Evolutionary conservation across 1,140 invertebrate species (phyloP).

Genomic region (Aleiodes sp.): DNA sequence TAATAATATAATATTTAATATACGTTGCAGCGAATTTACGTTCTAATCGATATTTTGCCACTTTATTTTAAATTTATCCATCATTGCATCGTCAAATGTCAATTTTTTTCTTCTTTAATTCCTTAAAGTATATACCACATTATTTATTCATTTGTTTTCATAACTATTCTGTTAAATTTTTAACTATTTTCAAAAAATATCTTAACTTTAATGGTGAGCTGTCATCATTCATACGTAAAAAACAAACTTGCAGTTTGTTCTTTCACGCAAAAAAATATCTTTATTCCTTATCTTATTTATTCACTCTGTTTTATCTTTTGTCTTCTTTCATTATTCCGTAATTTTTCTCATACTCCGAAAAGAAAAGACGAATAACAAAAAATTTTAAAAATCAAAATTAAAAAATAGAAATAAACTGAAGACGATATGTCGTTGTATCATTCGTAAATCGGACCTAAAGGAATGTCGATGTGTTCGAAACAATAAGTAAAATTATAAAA

Average conservation of each 20-base stretch:
- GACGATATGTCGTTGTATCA: constrained; percentile 33
- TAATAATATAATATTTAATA: constrained; percentile 13
- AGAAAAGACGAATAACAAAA: neutral
- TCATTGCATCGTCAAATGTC: neutral
- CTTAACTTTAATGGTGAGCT: constrained; percentile 11
- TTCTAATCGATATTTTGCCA: neutral
- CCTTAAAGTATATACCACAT: neutral
- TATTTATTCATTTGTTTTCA: neutral
- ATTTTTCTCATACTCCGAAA: neutral
- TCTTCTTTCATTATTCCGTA: neutral
- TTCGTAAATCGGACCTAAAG: constrained; percentile 16
- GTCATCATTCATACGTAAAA: neutral
- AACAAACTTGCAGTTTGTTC: neutral
- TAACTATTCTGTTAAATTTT: neutral
- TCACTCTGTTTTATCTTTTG: neutral
- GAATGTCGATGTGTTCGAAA: constrained; percentile 24
- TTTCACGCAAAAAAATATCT: constrained; percentile 4
- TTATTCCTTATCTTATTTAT: constrained; percentile 2
- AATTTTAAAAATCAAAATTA: constrained; percentile 8
- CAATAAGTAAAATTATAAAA: neutral
- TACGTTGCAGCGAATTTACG: constrained; percentile 9
- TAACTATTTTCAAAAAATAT: constrained; percentile 14
- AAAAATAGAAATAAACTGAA: constrained; percentile 14
- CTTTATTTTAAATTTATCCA: neutral
- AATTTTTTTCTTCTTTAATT: neutral